A percentile compares a stretch with the other conserved stretches of the same genome.
These are phyloP conservation scores for Campylomormyrus numenius DNA, from an alignment of 2,113 vertebrate species.

Conservation along the genomic window DNA sequence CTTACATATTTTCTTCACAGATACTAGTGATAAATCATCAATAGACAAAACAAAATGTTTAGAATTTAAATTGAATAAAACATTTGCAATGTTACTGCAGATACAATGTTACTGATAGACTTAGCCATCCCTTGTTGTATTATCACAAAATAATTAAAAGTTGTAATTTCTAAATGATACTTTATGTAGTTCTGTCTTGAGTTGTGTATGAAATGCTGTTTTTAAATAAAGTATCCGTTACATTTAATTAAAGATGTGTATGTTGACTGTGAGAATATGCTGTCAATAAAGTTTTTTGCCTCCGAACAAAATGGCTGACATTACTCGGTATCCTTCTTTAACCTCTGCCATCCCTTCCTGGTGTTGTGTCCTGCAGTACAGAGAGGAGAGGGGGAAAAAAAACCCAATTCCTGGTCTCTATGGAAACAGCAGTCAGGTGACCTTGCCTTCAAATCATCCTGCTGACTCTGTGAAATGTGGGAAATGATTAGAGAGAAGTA, in stretches of 20 bases:
- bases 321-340: slow-evolving; percentile 46
- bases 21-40: neutral
- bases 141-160: neutral
- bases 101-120: neutral
- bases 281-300: slow-evolving; percentile 50
- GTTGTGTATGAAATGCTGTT: neutral
- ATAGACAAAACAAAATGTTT: neutral
- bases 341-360: slow-evolving; percentile 46
- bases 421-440: slow-evolving; percentile 62
- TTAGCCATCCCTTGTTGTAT: neutral
- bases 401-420: slow-evolving; percentile 52
- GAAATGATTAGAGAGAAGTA: slow-evolving; percentile 16
- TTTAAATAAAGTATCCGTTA: neutral
- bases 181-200: neutral
- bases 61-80: neutral
- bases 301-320: slow-evolving; percentile 55
- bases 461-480: slow-evolving; percentile 61
- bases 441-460: slow-evolving; percentile 57
- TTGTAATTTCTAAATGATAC: neutral
- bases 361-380: slow-evolving; percentile 36
- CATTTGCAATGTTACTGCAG: neutral
- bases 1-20: neutral
- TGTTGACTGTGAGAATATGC: neutral
- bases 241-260: neutral
- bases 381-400: slow-evolving; percentile 29